A percentile compares a stretch with the other conserved stretches of the same genome.
Conservation (phyloP, 2,888 invertebrate genomes). For the Tubulanus polymorphus region DNA sequence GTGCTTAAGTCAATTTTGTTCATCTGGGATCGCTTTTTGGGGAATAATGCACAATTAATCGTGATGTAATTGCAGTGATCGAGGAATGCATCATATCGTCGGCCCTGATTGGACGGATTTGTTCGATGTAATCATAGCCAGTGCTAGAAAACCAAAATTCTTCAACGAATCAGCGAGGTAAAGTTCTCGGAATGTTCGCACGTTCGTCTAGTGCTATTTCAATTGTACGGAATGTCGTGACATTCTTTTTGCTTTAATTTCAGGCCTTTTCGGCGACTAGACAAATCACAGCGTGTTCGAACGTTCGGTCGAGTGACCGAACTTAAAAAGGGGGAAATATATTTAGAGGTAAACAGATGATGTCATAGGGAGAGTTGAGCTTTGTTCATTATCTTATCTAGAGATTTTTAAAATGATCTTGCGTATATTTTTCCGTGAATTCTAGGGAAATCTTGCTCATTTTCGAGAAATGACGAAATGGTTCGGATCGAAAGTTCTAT, state of each 20-base stretch:
- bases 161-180: slow-evolving; percentile 79
- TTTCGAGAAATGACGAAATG: slow-evolving; percentile 89
- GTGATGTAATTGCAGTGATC: slow-evolving; percentile 64
- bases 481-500: slow-evolving; percentile 84
- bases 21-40: neutral
- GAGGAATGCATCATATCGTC: slow-evolving; percentile 84
- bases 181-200: neutral
- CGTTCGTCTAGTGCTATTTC: neutral
- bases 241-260: slow-evolving; percentile 11
- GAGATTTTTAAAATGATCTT: slow-evolving; percentile 4
- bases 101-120: slow-evolving; percentile 83
- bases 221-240: neutral
- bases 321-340: slow-evolving; percentile 82
- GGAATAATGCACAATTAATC: neutral
- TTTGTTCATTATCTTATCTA: neutral
- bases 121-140: slow-evolving; percentile 89
- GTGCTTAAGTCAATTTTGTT: neutral
- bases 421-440: neutral
- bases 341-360: slow-evolving; percentile 72
- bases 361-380: neutral
- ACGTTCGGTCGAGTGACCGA: slow-evolving; percentile 87
- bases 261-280: slow-evolving; percentile 82
- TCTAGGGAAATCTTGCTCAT: slow-evolving; percentile 85
- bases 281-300: slow-evolving; percentile 74
- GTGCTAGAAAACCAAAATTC: slow-evolving; percentile 90